Conservation (phyloP, 2,888 invertebrate species). For the Agrochola litura region DNA sequence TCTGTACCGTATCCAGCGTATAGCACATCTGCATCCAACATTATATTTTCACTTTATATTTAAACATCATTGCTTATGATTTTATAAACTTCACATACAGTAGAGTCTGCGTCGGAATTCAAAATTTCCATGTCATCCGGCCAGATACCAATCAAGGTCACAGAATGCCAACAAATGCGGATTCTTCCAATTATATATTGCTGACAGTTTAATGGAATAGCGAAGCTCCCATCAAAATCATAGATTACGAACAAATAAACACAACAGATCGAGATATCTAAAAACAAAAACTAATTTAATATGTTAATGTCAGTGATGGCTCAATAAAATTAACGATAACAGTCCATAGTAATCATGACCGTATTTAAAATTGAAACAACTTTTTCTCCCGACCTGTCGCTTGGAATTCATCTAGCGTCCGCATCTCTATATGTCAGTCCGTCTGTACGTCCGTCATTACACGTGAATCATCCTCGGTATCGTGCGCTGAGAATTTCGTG, state of each 20-base stretch:
- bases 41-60: slow-evolving; percentile 86
- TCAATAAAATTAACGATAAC: slow-evolving; percentile 80
- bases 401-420: slow-evolving; percentile 85
- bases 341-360: slow-evolving; percentile 71
- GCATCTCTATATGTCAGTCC: slow-evolving; percentile 82
- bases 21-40: slow-evolving; percentile 77
- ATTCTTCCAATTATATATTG: slow-evolving; percentile 69
- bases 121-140: slow-evolving; percentile 52
- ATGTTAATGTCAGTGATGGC: slow-evolving; percentile 78
- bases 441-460: slow-evolving; percentile 85
- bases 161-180: slow-evolving; percentile 57
- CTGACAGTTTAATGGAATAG: slow-evolving; percentile 76
- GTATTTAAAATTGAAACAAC: slow-evolving; percentile 71
- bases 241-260: slow-evolving; percentile 70
- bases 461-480: slow-evolving; percentile 87
- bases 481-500: slow-evolving; percentile 89
- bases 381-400: slow-evolving; percentile 75
- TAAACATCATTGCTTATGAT: slow-evolving; percentile 75
- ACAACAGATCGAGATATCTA: slow-evolving; percentile 64
- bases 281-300: slow-evolving; percentile 77
- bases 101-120: slow-evolving; percentile 26
- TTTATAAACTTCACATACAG: slow-evolving; percentile 64
- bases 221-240: slow-evolving; percentile 69
- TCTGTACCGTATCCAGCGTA: slow-evolving; percentile 83
- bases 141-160: slow-evolving; percentile 68